Conservation (phyloP, 2,888 invertebrate genomes). For the Eupeodes luniger region DNA sequence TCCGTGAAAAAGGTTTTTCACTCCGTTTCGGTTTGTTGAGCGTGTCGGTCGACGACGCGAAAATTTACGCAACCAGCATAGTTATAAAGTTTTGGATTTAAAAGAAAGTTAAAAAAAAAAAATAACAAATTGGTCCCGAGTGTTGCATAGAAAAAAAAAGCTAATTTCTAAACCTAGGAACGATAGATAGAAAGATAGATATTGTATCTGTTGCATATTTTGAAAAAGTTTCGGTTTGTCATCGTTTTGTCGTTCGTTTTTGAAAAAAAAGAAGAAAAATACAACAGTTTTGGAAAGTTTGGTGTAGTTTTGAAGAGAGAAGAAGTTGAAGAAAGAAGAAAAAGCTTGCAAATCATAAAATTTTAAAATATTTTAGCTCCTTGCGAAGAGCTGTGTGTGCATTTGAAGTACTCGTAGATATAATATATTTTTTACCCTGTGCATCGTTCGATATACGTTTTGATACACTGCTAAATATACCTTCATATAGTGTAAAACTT, state of each 20-base stretch:
- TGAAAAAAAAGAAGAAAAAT: neutral
- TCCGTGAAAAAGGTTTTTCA: constrained; percentile 78
- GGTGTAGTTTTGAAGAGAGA: neutral
- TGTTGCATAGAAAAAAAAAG: constrained; percentile 11
- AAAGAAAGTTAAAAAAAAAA: constrained; percentile 12
- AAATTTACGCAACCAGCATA: constrained; percentile 62
- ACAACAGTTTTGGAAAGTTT: neutral
- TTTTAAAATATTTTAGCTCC: neutral
- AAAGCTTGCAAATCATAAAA: constrained; percentile 2
- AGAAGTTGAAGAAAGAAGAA: neutral
- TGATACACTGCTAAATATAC: constrained; percentile 13
- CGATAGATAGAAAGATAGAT: constrained; percentile 38
- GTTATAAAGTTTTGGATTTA: constrained; percentile 10
- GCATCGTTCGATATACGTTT: constrained; percentile 25
- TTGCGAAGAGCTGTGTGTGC: too few relatives aligned
- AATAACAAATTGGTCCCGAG: neutral
- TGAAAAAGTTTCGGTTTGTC: neutral
- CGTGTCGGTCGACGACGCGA: constrained; percentile 78
- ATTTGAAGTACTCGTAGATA: too few relatives aligned
- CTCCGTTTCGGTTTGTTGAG: constrained; percentile 80
- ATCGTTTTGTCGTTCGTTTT: neutral
- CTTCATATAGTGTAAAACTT: constrained; percentile 25
- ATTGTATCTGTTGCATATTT: constrained; percentile 58
- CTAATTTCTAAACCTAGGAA: neutral
- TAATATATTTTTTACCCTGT: neutral